Evolutionary conservation across 2,888 invertebrate species (phyloP), one percentile per base, ranked within the genome.

Genomic region (Xestia sexstrigata): DNA sequence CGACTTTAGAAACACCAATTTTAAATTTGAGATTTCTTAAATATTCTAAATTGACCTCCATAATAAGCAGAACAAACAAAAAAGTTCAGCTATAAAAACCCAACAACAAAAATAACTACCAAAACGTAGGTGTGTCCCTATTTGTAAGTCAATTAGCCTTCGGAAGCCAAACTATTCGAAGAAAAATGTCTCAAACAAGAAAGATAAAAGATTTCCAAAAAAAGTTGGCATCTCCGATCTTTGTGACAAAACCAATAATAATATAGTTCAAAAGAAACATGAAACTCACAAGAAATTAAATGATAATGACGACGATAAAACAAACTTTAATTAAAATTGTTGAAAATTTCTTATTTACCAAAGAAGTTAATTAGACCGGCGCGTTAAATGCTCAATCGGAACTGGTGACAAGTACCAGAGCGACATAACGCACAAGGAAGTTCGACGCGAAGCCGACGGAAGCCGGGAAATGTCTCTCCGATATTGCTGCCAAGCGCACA

Each of bases 351-450:
- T 74, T 74, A 79, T 80, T 77, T 75, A 73, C 65, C 35, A 63
- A 62, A 79, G 52, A 45, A 70, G 77, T 68, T 89, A 89, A 89
- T 88, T 85, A 89, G 83, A 77, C 49, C 49, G 71, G 47, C 82
- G 89, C 89, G 89, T 88, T 81, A 88, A 94, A 94, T 94, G 93
- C 94, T 94, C 94, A 94, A 94, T 95, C 94, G 93, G 83, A 93
- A 89, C 93, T 93, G 95, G 95, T 96, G 96, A 96, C 96, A 96
- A 93, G 92, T 96, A 96, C 96, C 91, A 96, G 95, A 91, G 90
- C 88, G 76, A 83, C 95, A 96, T 93, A 92, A 91, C 84, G 83
- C 85, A 86, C 86, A 83, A 92, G 90, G 93, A 94, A 92, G 89
- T 92, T 89, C 86, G 88, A 79, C 86, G 89, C 88, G 91, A 90